These are phyloP conservation scores for Drosophila punjabiensis DNA, from an alignment of 1,140 invertebrate species.

Conservation along the genomic window DNA sequence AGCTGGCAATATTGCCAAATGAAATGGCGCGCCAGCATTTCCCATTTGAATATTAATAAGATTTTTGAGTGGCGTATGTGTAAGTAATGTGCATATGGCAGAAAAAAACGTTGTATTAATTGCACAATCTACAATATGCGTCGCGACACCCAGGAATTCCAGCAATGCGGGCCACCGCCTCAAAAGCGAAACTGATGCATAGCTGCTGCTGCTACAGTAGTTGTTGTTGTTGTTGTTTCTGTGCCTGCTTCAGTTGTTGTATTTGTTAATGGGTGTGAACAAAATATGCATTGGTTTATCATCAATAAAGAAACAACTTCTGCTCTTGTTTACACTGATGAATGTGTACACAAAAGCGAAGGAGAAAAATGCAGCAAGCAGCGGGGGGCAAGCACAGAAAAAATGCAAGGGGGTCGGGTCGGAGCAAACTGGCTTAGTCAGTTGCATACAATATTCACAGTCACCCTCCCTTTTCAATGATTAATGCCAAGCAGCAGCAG, in stretches of 20 bases:
- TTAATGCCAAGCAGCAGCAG: constrained; percentile 62
- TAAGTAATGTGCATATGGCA: constrained; percentile 59
- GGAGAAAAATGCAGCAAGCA: constrained; percentile 41
- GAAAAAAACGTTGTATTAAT: constrained; percentile 72
- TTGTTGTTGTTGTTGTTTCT: constrained; percentile 20
- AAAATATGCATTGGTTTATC: constrained; percentile 81
- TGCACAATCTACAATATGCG: constrained; percentile 67
- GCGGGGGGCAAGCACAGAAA: constrained; percentile 19
- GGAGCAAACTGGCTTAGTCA: constrained; percentile 50
- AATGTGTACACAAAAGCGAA: constrained; percentile 54
- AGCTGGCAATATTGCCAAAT: constrained; percentile 50
- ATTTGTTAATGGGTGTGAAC: constrained; percentile 78
- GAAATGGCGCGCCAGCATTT: constrained; percentile 65
- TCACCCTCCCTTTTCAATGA: constrained; percentile 60
- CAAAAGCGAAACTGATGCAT: constrained; percentile 53
- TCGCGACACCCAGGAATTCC: constrained; percentile 67
- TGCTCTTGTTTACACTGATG: constrained; percentile 77
- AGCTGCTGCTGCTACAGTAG: constrained; percentile 3
- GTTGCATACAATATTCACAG: constrained; percentile 40
- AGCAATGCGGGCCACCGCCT: constrained; percentile 75
- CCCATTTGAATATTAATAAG: constrained; percentile 59
- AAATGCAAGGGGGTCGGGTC: constrained; percentile 8
- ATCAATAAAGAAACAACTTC: constrained; percentile 62
- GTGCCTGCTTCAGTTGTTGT: constrained; percentile 35
- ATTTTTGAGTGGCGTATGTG: constrained; percentile 44